These are phyloP conservation scores for Rhizoglyphus robini DNA, from an alignment of 1,140 invertebrate genomes.

Conservation along the genomic window DNA sequence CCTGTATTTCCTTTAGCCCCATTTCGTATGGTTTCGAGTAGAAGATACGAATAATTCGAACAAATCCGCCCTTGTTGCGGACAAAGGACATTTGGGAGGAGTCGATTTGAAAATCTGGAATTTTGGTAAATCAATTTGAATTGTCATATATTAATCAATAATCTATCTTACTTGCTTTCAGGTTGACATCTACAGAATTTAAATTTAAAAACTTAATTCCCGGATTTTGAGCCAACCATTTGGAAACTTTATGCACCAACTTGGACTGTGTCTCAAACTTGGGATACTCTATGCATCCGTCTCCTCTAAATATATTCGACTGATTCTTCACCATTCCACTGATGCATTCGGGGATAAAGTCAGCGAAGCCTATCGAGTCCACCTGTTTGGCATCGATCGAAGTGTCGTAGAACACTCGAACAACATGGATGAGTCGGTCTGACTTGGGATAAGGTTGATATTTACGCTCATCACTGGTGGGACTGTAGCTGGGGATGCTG, in stretches of 20 bases:
- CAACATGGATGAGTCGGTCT: neutral
- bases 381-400: neutral
- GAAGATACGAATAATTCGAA: slow-evolving; percentile 26
- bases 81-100: slow-evolving; percentile 17
- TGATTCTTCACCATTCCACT: too few relatives aligned
- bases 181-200: slow-evolving; percentile 26
- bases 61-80: slow-evolving; percentile 25
- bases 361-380: slow-evolving; percentile 23
- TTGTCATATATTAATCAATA: neutral
- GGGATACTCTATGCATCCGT: slow-evolving; percentile 25
- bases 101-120: slow-evolving; percentile 5
- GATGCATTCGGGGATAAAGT: slow-evolving; percentile 25
- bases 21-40: slow-evolving; percentile 22
- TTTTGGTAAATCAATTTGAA: neutral
- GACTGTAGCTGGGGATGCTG: neutral
- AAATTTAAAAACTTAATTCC: slow-evolving; percentile 25
- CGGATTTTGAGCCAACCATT: slow-evolving; percentile 25
- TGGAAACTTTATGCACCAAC: slow-evolving; percentile 23
- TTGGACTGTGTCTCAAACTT: slow-evolving; percentile 27
- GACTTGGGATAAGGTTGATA: neutral
- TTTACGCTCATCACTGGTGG: neutral
- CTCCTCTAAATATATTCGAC: too few relatives aligned
- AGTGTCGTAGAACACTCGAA: neutral
- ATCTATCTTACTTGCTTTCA: slow-evolving; percentile 24
- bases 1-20: neutral